These are phyloP conservation scores for Rana temporaria DNA, from an alignment of 2,113 vertebrate species.

Conservation along the genomic window DNA sequence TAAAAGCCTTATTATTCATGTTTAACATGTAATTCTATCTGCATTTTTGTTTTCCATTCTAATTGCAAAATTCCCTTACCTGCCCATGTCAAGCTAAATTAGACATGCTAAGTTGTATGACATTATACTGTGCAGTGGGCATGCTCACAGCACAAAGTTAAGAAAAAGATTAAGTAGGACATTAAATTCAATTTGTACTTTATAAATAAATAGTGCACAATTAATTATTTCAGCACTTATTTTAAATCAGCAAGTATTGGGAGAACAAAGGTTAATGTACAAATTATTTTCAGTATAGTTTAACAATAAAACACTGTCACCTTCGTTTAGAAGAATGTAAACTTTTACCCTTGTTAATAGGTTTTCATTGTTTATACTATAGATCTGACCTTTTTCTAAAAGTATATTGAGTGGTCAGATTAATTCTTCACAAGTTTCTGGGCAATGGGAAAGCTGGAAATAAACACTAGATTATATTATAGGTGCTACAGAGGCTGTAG, in stretches of 20 bases:
- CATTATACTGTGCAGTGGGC: slow-evolving; percentile 4
- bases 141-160: neutral
- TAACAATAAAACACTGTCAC: slow-evolving; percentile 30
- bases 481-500: no score
- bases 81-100: neutral
- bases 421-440: slow-evolving; percentile 44
- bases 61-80: neutral
- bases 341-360: slow-evolving; percentile 50
- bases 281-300: slow-evolving; percentile 16
- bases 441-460: neutral
- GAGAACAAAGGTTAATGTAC: slow-evolving; percentile 38
- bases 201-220: slow-evolving; percentile 53
- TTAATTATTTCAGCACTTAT: slow-evolving; percentile 46
- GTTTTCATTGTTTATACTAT: slow-evolving; percentile 31
- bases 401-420: slow-evolving; percentile 33
- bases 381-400: slow-evolving; percentile 35
- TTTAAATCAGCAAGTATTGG: slow-evolving; percentile 40
- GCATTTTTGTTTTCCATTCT: neutral
- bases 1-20: neutral
- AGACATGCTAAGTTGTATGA: neutral
- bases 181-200: slow-evolving; percentile 41
- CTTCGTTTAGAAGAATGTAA: slow-evolving; percentile 41
- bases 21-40: no score
- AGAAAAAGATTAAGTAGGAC: no score
- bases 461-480: no score